These are phyloP conservation scores for Arge pagana DNA, from an alignment of 2,888 invertebrate genomes.

Conservation along the genomic window DNA sequence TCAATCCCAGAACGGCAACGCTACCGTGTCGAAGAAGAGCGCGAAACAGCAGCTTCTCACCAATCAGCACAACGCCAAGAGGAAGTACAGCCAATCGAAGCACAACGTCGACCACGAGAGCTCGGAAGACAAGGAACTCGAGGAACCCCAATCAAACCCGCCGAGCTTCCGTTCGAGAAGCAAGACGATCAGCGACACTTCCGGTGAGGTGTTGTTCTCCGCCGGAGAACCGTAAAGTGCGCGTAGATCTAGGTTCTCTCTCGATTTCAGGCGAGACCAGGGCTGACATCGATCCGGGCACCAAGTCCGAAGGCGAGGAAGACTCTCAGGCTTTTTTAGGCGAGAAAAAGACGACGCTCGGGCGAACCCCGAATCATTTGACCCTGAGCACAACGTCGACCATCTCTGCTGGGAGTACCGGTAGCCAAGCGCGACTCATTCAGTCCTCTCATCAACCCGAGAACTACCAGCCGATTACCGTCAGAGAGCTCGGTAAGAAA, in stretches of 20 bases:
- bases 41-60: conserved; percentile 77
- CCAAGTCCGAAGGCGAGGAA: conserved; percentile 86
- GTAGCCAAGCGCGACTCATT: conserved; percentile 90
- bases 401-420: conserved; percentile 90
- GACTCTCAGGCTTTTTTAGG: conserved; percentile 71
- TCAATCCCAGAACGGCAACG: conserved; percentile 43
- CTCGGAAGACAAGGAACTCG: conserved; percentile 76
- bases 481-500: conserved; percentile 86
- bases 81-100: conserved; percentile 53
- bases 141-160: conserved; percentile 61
- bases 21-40: conserved; percentile 72
- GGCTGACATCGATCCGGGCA: conserved; percentile 68
- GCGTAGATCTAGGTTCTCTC: background rate
- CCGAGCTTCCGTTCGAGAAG: conserved; percentile 78
- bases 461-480: conserved; percentile 85
- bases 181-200: conserved; percentile 87
- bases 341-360: conserved; percentile 68
- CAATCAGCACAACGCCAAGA: conserved; percentile 56
- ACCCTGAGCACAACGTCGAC: conserved; percentile 91
- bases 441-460: conserved; percentile 93
- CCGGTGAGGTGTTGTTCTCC: conserved; percentile 61
- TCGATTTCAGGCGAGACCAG: conserved; percentile 50
- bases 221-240: background rate
- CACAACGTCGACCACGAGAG: conserved; percentile 83
- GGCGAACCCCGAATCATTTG: conserved; percentile 91